Conservation (phyloP, 2,888 invertebrate genomes). For the Frankliniella fusca region DNA sequence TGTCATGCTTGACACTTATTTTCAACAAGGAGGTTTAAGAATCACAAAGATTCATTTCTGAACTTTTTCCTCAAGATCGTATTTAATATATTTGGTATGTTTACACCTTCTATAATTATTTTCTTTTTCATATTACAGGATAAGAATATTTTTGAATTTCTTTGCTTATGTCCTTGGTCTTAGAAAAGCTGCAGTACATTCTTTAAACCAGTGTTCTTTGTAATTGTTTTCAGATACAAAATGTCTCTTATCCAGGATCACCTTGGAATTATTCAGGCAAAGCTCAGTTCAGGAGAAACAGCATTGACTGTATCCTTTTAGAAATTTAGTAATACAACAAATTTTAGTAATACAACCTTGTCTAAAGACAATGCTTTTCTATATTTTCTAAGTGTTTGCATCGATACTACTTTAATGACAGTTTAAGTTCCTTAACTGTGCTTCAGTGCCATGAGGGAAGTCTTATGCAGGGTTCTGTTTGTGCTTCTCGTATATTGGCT, state of each 20-base stretch:
- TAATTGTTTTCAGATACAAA: background rate
- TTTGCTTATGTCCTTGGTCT: background rate
- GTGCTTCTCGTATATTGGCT: constrained; percentile 55
- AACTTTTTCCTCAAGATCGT: background rate
- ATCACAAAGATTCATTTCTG: background rate
- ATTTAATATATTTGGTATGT: background rate
- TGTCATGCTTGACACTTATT: background rate
- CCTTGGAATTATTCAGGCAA: constrained; percentile 49
- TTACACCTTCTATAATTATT: background rate
- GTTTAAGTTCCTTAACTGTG: constrained; percentile 31
- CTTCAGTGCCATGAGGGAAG: constrained; percentile 48
- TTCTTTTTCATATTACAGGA: background rate
- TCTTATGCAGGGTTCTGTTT: constrained; percentile 52
- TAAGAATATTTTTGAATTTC: background rate
- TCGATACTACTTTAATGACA: constrained; percentile 17
- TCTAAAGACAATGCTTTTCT: constrained; percentile 22
- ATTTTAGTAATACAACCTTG: constrained; percentile 19
- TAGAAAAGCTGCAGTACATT: background rate
- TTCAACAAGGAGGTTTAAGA: background rate
- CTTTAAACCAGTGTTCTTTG: background rate
- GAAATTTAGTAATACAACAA: too few species aligned
- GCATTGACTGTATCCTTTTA: constrained; percentile 57
- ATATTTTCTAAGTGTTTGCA: constrained; percentile 28
- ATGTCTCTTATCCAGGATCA: background rate
- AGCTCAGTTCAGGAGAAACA: constrained; percentile 55